Evolutionary conservation across 2,888 invertebrate species (phyloP), one percentile per base, ranked within the genome.

Genomic region (Listrodromus nycthemerus): DNA sequence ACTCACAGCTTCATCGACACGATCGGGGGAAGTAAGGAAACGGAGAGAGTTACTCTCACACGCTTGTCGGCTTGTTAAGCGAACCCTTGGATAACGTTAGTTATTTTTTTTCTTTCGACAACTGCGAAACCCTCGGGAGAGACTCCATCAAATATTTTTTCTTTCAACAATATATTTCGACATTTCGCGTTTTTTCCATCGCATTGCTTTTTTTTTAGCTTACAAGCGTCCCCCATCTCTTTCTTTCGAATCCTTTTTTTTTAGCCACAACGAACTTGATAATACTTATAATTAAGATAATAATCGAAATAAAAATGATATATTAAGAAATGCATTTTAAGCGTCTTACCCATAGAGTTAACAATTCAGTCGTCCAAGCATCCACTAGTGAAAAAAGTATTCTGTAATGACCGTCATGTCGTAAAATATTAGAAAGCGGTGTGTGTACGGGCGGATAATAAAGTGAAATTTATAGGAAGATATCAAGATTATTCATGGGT

Each of bases 1-100:
- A 45, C 45, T 63, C 81, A 81, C 78, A 66, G 78, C 81, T 75
- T 81, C 81, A 84, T 84, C 83, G 77, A 58, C 84, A 4, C 41
- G 70, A 71, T 52, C 67, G 74, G 33, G 21, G 10, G 19, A 24
- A 6, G 16, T 24, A 45, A 58, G 45, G 50, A 50, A 21, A 63
- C 45, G 73, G 24, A 50, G 37, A 74, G 63, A 74, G 30, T 4
- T 6, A 63, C 37, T 55, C 73, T 55, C 69, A 67, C 71, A 61
- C 71, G 83, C 76, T 65, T 48, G 69, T 48, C 21, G 63, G 73
- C 77, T 83, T 77, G 73, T 78, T 84, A 70, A 80, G 24, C 77
- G 77, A 78, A 19, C 37, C 74, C 27, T 48, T 41, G 48, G 19
- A 79, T 79, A 83, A 70, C 70, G 50, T 58, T 66, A 10, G 21